Evolutionary conservation across 2,797 vertebrate genomes (phyloP).

Genomic region (Orientallactaga sibirica): DNA sequence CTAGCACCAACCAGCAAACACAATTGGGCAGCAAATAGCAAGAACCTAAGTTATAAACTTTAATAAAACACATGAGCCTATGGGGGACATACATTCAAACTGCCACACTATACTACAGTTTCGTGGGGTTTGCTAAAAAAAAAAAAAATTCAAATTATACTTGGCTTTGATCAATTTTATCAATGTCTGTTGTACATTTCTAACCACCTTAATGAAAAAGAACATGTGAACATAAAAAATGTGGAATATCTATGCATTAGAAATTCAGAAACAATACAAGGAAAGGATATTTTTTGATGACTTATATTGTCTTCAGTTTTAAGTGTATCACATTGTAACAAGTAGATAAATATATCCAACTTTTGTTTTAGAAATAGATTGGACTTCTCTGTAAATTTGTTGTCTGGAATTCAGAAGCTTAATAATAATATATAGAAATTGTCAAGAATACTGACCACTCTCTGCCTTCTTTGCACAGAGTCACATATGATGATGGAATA

Average conservation of each 20-base stretch:
- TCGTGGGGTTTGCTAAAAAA: background rate
- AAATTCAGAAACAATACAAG: conserved; percentile 12
- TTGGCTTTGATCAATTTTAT: conserved; percentile 33
- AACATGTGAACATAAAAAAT: background rate
- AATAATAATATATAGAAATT: background rate
- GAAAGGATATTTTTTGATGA: background rate
- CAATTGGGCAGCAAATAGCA: too few species aligned
- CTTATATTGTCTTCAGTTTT: background rate
- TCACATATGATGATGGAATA: background rate
- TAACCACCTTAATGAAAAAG: background rate
- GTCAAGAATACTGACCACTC: conserved; percentile 3
- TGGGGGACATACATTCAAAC: too few species aligned
- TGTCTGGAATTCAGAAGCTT: conserved; percentile 20
- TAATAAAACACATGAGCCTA: too few species aligned
- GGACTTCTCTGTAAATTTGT: background rate
- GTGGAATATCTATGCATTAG: conserved; percentile 7
- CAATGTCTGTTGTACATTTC: background rate
- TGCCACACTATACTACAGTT: background rate
- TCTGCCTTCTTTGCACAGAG: background rate
- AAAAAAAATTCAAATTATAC: background rate
- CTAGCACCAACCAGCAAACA: too few species aligned
- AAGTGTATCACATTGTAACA: background rate
- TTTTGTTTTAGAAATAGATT: conserved; percentile 1
- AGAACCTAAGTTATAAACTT: too few species aligned
- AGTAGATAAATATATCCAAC: background rate